A percentile compares a stretch with the other conserved stretches of the same genome.
Conservation (phyloP, 2,113 vertebrate genomes). For the Misgurnus anguillicaudatus region DNA sequence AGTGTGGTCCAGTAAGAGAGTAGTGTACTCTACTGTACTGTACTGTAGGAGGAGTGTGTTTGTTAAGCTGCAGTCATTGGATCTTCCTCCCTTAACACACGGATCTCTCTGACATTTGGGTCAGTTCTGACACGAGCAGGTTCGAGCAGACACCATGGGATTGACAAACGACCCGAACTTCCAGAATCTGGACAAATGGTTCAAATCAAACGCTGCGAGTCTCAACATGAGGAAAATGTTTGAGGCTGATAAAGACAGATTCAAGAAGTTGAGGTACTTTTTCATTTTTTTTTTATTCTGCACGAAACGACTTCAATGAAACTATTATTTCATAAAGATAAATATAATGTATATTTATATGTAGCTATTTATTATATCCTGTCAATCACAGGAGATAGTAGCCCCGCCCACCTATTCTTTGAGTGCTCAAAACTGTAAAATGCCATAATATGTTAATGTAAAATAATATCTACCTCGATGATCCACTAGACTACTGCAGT, state of each 20-base stretch:
- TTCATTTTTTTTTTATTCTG: not conserved
- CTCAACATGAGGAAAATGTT: slow-evolving; percentile 89
- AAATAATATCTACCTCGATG: too few relatives aligned
- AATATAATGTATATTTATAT: not conserved
- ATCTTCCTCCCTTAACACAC: not conserved
- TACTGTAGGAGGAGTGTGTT: not conserved
- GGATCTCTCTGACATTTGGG: not conserved
- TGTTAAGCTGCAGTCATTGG: not conserved
- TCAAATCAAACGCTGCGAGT: slow-evolving; percentile 72
- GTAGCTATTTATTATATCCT: not conserved
- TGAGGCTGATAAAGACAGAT: slow-evolving; percentile 82
- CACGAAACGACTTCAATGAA: not conserved
- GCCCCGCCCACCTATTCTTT: not conserved
- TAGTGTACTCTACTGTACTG: too few relatives aligned
- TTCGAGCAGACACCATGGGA: slow-evolving; percentile 70
- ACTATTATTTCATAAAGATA: not conserved
- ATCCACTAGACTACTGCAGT: too few relatives aligned
- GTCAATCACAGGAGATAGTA: not conserved
- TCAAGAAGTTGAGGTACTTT: slow-evolving; percentile 84
- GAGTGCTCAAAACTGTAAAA: not conserved
- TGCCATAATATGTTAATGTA: too few relatives aligned
- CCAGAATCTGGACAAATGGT: slow-evolving; percentile 84
- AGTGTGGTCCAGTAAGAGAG: too few relatives aligned
- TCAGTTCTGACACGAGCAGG: not conserved
- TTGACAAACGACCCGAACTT: slow-evolving; percentile 83